phyloP scores from a whole-genome alignment of 2,888 invertebrate genomes.

The Artemia sinica region DNA sequence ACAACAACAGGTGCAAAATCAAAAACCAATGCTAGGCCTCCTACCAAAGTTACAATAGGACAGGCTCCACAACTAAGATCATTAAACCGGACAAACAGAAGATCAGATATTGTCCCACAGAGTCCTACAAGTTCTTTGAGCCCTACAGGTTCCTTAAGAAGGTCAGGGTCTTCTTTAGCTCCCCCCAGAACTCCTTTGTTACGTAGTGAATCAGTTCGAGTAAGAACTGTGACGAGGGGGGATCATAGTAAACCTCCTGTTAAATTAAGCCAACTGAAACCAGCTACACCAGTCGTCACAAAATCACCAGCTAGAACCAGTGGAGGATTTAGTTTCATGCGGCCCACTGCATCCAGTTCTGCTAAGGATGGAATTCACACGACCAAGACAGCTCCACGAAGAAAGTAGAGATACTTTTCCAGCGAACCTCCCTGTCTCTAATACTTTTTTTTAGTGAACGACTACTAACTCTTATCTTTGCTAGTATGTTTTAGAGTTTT shows the following conservation, averaged over 20 bases:
- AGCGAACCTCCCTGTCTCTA: too few relatives aligned
- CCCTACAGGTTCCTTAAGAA: background rate
- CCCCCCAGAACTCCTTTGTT: background rate
- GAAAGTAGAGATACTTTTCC: background rate
- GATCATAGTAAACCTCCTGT: background rate
- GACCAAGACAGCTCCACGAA: background rate
- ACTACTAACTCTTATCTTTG: too few relatives aligned
- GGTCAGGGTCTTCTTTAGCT: background rate
- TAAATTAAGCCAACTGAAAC: slow-evolving; percentile 1
- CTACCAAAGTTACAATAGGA: slow-evolving; percentile 1
- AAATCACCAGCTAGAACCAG: slow-evolving; percentile 27
- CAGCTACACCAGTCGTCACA: background rate
- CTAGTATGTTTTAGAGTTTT: too few relatives aligned
- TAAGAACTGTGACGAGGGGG: background rate
- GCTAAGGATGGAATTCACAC: slow-evolving; percentile 42
- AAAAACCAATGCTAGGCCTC: background rate
- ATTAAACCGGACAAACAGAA: background rate
- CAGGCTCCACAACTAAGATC: slow-evolving; percentile 1
- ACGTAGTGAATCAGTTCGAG: slow-evolving; percentile 5
- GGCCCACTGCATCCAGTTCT: slow-evolving; percentile 65
- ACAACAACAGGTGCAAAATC: background rate
- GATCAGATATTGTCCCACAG: background rate
- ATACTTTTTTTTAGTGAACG: too few relatives aligned
- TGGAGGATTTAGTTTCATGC: slow-evolving; percentile 52
- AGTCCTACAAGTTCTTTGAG: slow-evolving; percentile 3